Percentiles rank a stretch among this genome's conserved stretches.
Conservation (phyloP, 2,113 vertebrate species). For the Percina caprodes region DNA sequence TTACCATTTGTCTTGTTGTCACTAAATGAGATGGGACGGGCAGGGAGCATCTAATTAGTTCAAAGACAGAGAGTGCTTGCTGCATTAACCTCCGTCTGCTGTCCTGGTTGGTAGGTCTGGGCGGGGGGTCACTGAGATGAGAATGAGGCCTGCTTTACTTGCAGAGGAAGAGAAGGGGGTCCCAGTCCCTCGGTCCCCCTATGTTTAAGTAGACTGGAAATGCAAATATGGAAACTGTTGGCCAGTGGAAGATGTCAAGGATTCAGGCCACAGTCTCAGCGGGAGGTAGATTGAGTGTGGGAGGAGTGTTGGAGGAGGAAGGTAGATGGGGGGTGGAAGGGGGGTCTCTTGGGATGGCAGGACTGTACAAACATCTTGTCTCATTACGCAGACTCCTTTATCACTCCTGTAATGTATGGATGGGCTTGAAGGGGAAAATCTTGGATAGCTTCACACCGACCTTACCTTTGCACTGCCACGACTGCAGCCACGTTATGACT, state of each 20-base stretch:
- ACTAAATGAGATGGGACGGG: conserved; percentile 72
- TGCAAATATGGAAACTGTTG: conserved; percentile 82
- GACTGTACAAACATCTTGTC: conserved; percentile 76
- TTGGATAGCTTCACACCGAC: conserved; percentile 28
- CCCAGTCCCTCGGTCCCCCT: conserved; percentile 28
- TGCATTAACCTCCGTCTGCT: conserved; percentile 81
- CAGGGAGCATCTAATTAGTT: conserved; percentile 79
- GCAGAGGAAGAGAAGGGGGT: conserved; percentile 46
- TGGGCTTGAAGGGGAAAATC: conserved; percentile 20
- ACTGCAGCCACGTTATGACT: conserved; percentile 38
- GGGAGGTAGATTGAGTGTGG: conserved; percentile 66
- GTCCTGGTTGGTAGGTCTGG: conserved; percentile 55
- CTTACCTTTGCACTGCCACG: conserved; percentile 14
- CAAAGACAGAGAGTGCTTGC: conserved; percentile 78
- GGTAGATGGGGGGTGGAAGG: background rate
- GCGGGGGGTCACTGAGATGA: conserved; percentile 76
- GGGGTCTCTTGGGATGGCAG: conserved; percentile 43
- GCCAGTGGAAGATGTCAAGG: conserved; percentile 75
- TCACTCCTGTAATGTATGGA: conserved; percentile 60
- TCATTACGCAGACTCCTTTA: conserved; percentile 70
- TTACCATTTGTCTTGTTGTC: conserved; percentile 66
- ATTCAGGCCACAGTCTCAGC: conserved; percentile 73
- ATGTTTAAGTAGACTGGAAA: conserved; percentile 71
- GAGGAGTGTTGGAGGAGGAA: conserved; percentile 35
- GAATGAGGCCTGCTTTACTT: conserved; percentile 80